These are phyloP conservation scores for Hemithea aestivaria DNA, from an alignment of 2,888 invertebrate species.

Conservation along the genomic window DNA sequence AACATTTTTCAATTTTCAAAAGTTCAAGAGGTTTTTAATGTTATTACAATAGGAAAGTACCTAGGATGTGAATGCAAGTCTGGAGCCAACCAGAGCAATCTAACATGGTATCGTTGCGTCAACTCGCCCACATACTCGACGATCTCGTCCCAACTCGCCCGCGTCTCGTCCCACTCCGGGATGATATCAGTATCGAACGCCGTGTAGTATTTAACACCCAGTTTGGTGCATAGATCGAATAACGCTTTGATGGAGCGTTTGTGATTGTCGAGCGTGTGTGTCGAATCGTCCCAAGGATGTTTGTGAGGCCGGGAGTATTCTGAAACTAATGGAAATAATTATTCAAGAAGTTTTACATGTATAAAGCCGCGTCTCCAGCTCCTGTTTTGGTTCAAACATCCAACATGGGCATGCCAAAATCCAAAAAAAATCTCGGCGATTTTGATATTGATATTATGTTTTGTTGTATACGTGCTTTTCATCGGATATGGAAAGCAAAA, in stretches of 20 bases:
- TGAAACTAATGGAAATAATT: conserved; percentile 34
- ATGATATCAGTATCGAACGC: conserved; percentile 82
- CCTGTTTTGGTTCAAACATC: too few relatives aligned
- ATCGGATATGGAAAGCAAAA: too few relatives aligned
- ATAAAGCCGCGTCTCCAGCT: too few relatives aligned
- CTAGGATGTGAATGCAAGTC: conserved; percentile 80
- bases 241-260: conserved; percentile 79
- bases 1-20: too few relatives aligned
- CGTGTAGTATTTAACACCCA: conserved; percentile 82
- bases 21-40: too few relatives aligned
- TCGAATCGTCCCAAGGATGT: conserved; percentile 79
- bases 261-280: conserved; percentile 76
- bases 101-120: conserved; percentile 75
- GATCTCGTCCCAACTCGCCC: conserved; percentile 77
- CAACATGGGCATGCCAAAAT: too few relatives aligned
- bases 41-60: conserved; percentile 39
- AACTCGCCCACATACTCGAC: conserved; percentile 77
- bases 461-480: too few relatives aligned
- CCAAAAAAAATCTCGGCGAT: too few relatives aligned
- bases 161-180: conserved; percentile 77
- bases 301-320: conserved; percentile 60
- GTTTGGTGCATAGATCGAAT: conserved; percentile 81
- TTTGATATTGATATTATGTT: too few relatives aligned
- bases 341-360: too few relatives aligned
- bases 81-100: conserved; percentile 81